Conservation (phyloP, 2,113 vertebrate genomes). For the Paradisaea rubra region DNA sequence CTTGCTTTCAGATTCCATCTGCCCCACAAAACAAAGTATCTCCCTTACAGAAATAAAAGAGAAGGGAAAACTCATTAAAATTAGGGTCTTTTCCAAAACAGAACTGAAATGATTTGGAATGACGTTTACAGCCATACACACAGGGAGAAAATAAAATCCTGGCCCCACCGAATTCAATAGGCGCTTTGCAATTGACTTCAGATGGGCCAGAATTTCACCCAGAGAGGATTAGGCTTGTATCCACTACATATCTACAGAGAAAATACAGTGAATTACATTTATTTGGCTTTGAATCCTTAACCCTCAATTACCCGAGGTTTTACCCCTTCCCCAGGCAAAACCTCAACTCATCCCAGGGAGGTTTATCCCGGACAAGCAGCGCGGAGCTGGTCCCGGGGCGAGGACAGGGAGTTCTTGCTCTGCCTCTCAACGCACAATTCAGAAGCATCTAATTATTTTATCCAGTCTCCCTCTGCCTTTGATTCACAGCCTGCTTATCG, state of each 20-base stretch:
- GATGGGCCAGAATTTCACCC: constrained; percentile 55
- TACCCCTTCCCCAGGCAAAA: background rate
- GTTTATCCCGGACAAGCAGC: background rate
- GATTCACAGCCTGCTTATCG: constrained; percentile 59
- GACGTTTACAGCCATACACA: constrained; percentile 29
- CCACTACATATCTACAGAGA: constrained; percentile 6
- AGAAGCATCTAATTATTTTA: constrained; percentile 58
- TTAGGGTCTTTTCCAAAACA: constrained; percentile 28
- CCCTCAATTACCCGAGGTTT: constrained; percentile 16
- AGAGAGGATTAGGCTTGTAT: constrained; percentile 34
- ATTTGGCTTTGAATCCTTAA: constrained; percentile 34
- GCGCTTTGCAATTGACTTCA: constrained; percentile 60
- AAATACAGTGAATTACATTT: constrained; percentile 40
- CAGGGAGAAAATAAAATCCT: constrained; percentile 44
- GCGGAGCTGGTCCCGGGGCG: background rate
- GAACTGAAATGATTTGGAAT: constrained; percentile 26
- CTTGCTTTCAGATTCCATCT: constrained; percentile 31
- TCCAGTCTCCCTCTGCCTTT: constrained; percentile 27
- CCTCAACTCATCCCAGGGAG: background rate
- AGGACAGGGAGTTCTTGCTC: background rate
- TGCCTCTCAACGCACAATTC: constrained; percentile 52
- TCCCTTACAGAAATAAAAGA: constrained; percentile 34
- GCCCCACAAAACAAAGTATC: constrained; percentile 42
- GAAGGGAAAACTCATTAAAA: constrained; percentile 36
- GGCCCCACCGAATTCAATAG: constrained; percentile 59